A percentile compares a stretch with the other conserved stretches of the same genome.
phyloP scores from a whole-genome alignment of 2,113 vertebrate species.

The Melanostigma gelatinosum region DNA sequence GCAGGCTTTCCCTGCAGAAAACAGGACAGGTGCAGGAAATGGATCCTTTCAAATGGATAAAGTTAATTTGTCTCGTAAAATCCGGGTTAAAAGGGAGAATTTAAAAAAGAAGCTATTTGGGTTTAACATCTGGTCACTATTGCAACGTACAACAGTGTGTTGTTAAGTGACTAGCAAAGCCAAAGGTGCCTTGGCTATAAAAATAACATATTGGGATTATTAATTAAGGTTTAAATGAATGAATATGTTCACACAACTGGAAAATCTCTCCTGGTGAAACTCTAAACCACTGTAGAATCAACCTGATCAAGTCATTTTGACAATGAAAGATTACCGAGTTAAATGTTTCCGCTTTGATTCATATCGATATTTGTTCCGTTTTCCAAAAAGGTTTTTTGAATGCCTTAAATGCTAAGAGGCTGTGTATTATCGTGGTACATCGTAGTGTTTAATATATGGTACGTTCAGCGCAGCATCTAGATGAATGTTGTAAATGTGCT shows the following conservation, averaged over 20 bases:
- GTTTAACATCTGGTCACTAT: slow-evolving; percentile 6
- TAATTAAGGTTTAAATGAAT: background rate
- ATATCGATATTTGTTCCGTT: background rate
- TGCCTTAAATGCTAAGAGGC: slow-evolving; percentile 17
- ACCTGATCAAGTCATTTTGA: background rate
- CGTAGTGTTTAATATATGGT: slow-evolving; percentile 24
- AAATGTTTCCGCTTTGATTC: background rate
- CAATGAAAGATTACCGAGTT: background rate
- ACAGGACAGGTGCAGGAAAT: slow-evolving; percentile 68
- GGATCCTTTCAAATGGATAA: slow-evolving; percentile 19
- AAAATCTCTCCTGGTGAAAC: background rate
- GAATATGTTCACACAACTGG: background rate
- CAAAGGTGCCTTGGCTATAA: background rate
- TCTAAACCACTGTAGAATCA: background rate
- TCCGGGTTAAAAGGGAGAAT: slow-evolving; percentile 17
- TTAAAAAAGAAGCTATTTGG: slow-evolving; percentile 7
- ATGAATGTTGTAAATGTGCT: slow-evolving; percentile 61
- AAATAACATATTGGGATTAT: background rate
- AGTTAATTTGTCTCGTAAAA: slow-evolving; percentile 43
- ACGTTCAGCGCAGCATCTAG: slow-evolving; percentile 26
- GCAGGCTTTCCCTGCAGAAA: slow-evolving; percentile 38
- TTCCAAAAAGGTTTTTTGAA: background rate
- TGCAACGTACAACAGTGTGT: background rate
- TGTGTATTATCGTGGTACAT: slow-evolving; percentile 2
- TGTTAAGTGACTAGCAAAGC: background rate